Base-by-base conservation (phyloP, 1,140 invertebrate species). In the Druon quercuslanigerum region DNA sequence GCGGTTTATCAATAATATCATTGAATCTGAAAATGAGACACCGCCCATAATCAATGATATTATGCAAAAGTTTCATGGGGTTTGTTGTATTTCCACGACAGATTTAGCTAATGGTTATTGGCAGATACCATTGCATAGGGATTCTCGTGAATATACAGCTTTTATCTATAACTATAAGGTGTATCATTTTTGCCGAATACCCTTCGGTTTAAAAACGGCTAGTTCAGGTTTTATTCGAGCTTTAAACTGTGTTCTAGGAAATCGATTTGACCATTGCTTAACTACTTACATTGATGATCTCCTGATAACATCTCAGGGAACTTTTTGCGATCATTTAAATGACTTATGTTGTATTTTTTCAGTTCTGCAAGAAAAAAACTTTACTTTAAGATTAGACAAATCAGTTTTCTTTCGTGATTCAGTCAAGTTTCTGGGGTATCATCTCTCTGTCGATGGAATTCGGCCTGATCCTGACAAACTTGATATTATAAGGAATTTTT, bases 101-200 rank as follows among this genome's bases (percentile, higher is more conserved):
- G 66, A 70, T 25, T 70, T 33, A 25, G 40, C n/a, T 5, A 16
- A 70, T 12, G 66, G 60, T 6, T 70, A 70, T 70, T 70, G 60
- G 60, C 60, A 70, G 11, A 46, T 70, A 46, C 60, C 20, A 3
- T 25, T 70, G 5, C 60, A 70, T 70, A 46, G 14, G 12, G 16
- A 70, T 1, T 70, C 66, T 13, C 66, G 66, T 5, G 13, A 33
- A n/a, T 70, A 70, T 7, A 70, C 40, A 3, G 25, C 25, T 1
- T 70, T 70, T 33, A 1, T 70, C 0, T 12, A 33, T 50, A n/a
- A 50, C 16, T 17, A 20, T 9, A 11, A n/a, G 4, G 13, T 14
- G 12, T 70, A 40, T 70, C 2, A 70, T 25, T 70, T 70, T 13
- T 25, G 66, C 19, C 60, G 60, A 11, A 70, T 70, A 70, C 20